A percentile compares a stretch with the other conserved stretches of the same genome.
Conservation (phyloP, 2,888 invertebrate genomes). For the Cheilosia urbana region DNA sequence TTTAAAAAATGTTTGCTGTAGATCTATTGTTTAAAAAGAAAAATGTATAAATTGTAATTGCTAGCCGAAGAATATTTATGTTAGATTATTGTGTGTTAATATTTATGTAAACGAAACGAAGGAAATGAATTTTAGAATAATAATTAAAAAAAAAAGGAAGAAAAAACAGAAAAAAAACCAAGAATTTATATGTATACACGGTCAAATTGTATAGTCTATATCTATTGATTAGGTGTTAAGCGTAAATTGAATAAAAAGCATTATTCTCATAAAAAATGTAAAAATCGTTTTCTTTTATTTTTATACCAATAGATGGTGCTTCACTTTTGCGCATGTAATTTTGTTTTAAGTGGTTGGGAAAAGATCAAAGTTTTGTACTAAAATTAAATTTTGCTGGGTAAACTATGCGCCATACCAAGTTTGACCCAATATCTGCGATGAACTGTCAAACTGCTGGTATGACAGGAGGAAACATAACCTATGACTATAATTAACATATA, state of each 20-base stretch:
- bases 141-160: conserved; percentile 23
- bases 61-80: conserved; percentile 60
- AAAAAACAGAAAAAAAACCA: neutral
- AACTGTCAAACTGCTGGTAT: too few relatives aligned
- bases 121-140: conserved; percentile 69
- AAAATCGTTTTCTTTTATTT: neutral
- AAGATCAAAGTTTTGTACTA: too few relatives aligned
- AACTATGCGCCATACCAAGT: too few relatives aligned
- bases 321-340: neutral
- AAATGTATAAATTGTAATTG: conserved; percentile 57
- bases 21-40: conserved; percentile 53
- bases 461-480: too few relatives aligned
- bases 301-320: neutral
- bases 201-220: conserved; percentile 67
- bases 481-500: too few relatives aligned
- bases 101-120: conserved; percentile 56
- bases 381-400: too few relatives aligned
- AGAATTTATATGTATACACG: conserved; percentile 72
- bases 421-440: too few relatives aligned
- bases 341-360: neutral
- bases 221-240: conserved; percentile 74
- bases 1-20: conserved; percentile 52
- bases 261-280: conserved; percentile 71
- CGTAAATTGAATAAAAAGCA: conserved; percentile 67
- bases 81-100: conserved; percentile 67